Percentiles rank a stretch among this genome's conserved stretches.
These are phyloP conservation scores for Mimachlamys varia DNA, from an alignment of 2,888 invertebrate species.

Conservation along the genomic window DNA sequence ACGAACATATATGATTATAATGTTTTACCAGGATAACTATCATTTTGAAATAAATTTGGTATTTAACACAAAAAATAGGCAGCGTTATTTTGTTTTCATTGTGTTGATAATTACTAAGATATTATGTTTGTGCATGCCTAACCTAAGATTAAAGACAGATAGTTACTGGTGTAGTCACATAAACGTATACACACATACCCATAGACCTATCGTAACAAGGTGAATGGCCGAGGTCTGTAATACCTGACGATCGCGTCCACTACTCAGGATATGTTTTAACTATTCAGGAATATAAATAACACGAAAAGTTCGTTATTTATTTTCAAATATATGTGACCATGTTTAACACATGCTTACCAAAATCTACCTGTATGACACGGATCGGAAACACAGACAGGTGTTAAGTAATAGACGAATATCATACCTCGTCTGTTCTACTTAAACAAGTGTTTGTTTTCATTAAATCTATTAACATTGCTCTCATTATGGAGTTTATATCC, in stretches of 20 bases:
- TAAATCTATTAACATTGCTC: neutral
- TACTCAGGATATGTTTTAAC: too few species aligned
- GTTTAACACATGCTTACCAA: too few species aligned
- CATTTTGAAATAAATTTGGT: neutral
- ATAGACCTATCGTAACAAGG: neutral
- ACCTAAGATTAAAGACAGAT: neutral
- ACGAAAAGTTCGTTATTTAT: too few species aligned
- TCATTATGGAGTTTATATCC: neutral
- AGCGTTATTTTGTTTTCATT: neutral
- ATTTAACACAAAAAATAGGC: neutral
- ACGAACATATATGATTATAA: too few species aligned
- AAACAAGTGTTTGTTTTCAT: neutral
- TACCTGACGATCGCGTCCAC: too few species aligned
- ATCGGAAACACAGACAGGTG: too few species aligned
- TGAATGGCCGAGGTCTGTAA: neutral
- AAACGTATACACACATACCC: neutral
- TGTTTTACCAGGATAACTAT: neutral
- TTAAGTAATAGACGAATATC: too few species aligned
- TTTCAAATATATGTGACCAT: too few species aligned
- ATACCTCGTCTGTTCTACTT: too few species aligned
- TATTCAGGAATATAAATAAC: too few species aligned
- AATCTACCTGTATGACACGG: too few species aligned
- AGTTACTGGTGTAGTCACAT: neutral
- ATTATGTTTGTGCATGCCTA: neutral
- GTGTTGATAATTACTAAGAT: neutral